Evolutionary conservation across 2,113 vertebrate genomes (phyloP).

Genomic region (Edolisoma coerulescens): DNA sequence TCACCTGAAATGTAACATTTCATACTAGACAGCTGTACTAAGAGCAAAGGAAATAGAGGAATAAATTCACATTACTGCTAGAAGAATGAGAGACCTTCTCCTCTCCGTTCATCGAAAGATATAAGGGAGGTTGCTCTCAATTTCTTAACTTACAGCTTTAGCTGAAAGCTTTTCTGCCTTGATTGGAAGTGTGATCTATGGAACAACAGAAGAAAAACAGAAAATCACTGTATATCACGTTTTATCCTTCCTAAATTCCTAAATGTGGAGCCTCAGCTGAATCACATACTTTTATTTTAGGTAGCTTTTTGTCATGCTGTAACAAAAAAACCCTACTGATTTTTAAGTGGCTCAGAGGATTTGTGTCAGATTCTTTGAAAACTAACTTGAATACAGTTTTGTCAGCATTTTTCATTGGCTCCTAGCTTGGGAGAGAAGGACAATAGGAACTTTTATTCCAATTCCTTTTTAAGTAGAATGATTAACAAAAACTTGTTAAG

Average conservation of each 20-base stretch:
- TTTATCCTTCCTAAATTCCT: background rate
- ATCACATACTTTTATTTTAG: background rate
- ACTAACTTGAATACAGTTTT: background rate
- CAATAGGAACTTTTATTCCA: background rate
- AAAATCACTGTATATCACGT: background rate
- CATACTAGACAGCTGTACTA: background rate
- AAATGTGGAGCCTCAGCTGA: background rate
- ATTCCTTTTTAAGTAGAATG: background rate
- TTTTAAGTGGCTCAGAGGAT: background rate
- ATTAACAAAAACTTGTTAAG: background rate
- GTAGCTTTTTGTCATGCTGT: background rate
- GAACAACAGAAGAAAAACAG: background rate
- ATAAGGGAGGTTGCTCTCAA: background rate
- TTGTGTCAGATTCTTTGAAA: background rate
- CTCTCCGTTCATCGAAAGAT: background rate
- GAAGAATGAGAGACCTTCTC: background rate
- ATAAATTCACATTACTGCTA: background rate
- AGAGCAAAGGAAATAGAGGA: background rate
- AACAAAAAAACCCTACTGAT: background rate
- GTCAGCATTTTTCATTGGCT: background rate
- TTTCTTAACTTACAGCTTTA: background rate
- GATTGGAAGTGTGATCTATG: background rate
- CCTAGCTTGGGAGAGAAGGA: background rate
- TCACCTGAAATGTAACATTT: background rate
- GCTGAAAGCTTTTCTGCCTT: background rate